A percentile compares a stretch with the other conserved stretches of the same genome.
Evolutionary conservation across 2,113 vertebrate species (phyloP).

Genomic region (Pedetes capensis): DNA sequence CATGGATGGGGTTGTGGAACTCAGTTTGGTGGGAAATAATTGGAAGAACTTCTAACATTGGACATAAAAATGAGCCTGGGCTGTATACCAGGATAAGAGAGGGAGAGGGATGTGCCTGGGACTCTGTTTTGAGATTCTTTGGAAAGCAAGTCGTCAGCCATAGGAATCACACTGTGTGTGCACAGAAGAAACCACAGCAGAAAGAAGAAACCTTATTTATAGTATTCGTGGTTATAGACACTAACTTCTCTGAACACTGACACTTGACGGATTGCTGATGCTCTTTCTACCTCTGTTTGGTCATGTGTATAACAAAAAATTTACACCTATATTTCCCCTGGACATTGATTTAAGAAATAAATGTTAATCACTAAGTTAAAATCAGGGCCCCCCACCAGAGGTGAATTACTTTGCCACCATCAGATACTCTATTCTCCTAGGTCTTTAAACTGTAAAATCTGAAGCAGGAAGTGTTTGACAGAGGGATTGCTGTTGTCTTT

Average conservation of each 20-base stretch:
- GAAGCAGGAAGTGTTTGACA: background rate
- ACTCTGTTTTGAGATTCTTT: background rate
- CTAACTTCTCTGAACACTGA: background rate
- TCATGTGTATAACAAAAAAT: background rate
- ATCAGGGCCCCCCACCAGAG: background rate
- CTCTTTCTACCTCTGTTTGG: background rate
- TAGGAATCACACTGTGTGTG: fast-evolving
- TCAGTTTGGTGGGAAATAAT: background rate
- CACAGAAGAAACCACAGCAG: background rate
- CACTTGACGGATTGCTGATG: background rate
- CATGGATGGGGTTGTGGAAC: background rate
- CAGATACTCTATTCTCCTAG: background rate
- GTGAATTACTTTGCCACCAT: background rate
- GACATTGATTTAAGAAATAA: background rate
- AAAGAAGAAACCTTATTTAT: background rate
- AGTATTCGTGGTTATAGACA: background rate
- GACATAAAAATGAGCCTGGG: background rate
- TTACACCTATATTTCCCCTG: background rate
- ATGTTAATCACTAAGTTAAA: background rate
- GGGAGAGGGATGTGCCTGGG: background rate
- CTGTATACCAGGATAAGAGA: background rate
- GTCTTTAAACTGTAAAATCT: background rate
- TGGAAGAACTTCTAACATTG: background rate
- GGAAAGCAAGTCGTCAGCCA: too few species aligned
- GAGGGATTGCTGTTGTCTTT: conserved; percentile 45